A percentile compares a stretch with the other conserved stretches of the same genome.
phyloP scores from a whole-genome alignment of 2,888 invertebrate species.

The Coelogynopora nodosa region DNA sequence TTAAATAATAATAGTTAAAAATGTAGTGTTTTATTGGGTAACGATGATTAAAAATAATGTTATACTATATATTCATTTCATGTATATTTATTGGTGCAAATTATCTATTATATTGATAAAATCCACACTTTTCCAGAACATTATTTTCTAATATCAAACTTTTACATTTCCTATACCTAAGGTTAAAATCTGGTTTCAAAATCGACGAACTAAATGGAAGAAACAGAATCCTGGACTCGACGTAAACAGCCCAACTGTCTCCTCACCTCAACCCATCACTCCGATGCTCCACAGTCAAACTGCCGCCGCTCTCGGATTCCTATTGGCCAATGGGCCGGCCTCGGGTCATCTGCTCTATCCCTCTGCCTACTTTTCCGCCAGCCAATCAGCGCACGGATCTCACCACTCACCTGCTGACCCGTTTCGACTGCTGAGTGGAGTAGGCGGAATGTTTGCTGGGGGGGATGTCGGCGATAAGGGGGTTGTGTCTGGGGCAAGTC shows the following conservation, averaged over 20 bases:
- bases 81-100: too few species aligned
- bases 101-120: too few species aligned
- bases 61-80: too few species aligned
- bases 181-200: constrained; percentile 67
- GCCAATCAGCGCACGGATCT: not conserved
- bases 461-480: not conserved
- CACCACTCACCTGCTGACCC: not conserved
- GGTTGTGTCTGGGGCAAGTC: not conserved
- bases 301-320: not conserved
- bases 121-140: too few species aligned
- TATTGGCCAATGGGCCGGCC: not conserved
- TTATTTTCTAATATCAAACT: too few species aligned
- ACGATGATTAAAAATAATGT: too few species aligned
- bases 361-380: not conserved
- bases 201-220: constrained; percentile 96
- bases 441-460: not conserved
- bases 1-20: too few species aligned
- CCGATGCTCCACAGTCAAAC: not conserved
- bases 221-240: constrained; percentile 98
- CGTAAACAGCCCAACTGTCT: constrained; percentile 66
- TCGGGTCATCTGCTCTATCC: not conserved
- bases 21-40: too few species aligned
- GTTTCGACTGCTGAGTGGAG: not conserved
- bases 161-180: constrained; percentile 66
- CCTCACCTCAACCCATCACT: constrained; percentile 49